These are phyloP conservation scores for Patella vulgata DNA, from an alignment of 1,140 invertebrate species.

Conservation along the genomic window DNA sequence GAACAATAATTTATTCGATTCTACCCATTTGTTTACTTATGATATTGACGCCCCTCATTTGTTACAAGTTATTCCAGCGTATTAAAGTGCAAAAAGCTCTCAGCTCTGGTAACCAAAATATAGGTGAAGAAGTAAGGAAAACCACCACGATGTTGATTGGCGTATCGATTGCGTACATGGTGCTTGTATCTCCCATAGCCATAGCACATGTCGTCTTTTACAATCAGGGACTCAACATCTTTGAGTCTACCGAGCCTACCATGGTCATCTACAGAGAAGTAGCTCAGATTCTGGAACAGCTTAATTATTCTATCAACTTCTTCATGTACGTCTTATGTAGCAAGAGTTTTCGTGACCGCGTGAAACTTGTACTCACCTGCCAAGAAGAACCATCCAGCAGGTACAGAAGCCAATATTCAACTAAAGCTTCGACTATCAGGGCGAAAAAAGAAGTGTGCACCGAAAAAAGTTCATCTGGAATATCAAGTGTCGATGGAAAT, in stretches of 20 bases:
- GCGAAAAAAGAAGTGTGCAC: too few species aligned
- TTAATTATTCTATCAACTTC: conserved; percentile 25
- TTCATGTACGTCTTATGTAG: conserved; percentile 23
- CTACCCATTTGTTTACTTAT: conserved; percentile 26
- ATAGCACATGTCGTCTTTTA: conserved; percentile 20
- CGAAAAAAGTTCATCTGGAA: too few species aligned
- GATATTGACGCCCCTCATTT: conserved; percentile 20
- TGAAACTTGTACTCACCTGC: too few species aligned
- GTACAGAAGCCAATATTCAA: too few species aligned
- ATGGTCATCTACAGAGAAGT: conserved; percentile 12
- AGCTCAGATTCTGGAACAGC: conserved; percentile 13
- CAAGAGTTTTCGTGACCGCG: conserved; percentile 12
- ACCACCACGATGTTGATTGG: conserved; percentile 31
- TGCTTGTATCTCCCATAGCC: conserved; percentile 28
- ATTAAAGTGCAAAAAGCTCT: conserved; percentile 2
- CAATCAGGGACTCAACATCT: conserved; percentile 15
- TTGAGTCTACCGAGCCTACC: conserved; percentile 8
- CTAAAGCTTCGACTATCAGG: too few species aligned
- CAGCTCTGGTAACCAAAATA: not conserved
- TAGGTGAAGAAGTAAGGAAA: not conserved
- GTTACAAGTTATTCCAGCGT: conserved; percentile 11
- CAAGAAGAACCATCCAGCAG: too few species aligned
- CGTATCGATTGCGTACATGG: conserved; percentile 27
- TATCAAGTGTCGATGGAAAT: too few species aligned
- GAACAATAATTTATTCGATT: conserved; percentile 18